Conservation (phyloP, 2,113 vertebrate species). For the Struthio camelus region DNA sequence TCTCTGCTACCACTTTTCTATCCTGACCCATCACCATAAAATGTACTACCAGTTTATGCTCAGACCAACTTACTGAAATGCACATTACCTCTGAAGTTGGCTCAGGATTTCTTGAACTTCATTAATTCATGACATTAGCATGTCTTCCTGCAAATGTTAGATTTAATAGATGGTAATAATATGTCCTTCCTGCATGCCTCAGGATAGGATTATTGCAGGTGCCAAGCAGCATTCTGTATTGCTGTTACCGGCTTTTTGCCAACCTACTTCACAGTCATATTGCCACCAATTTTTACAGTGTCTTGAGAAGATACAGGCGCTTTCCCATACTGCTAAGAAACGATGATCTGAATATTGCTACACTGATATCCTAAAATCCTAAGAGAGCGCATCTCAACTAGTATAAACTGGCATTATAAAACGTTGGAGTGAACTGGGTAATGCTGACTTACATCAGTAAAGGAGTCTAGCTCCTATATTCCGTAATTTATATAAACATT, state of each 20-base stretch:
- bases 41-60: not conserved
- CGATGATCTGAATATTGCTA: not conserved
- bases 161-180: not conserved
- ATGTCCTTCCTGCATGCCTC: not conserved
- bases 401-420: not conserved
- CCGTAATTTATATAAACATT: not conserved
- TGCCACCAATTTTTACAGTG: not conserved
- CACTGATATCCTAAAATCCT: not conserved
- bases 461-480: not conserved
- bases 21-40: not conserved
- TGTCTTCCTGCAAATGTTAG: not conserved
- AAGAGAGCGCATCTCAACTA: not conserved
- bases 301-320: not conserved
- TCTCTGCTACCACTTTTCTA: not conserved
- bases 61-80: not conserved
- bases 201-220: not conserved
- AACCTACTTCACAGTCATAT: not conserved
- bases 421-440: not conserved
- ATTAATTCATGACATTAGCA: not conserved
- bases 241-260: not conserved
- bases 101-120: not conserved
- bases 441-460: not conserved
- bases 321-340: not conserved
- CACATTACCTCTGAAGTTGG: not conserved
- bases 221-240: not conserved